Evolutionary conservation across 2,113 vertebrate genomes (phyloP), one percentile per base, ranked within the genome.

Genomic region (Oceanodroma tethys): DNA sequence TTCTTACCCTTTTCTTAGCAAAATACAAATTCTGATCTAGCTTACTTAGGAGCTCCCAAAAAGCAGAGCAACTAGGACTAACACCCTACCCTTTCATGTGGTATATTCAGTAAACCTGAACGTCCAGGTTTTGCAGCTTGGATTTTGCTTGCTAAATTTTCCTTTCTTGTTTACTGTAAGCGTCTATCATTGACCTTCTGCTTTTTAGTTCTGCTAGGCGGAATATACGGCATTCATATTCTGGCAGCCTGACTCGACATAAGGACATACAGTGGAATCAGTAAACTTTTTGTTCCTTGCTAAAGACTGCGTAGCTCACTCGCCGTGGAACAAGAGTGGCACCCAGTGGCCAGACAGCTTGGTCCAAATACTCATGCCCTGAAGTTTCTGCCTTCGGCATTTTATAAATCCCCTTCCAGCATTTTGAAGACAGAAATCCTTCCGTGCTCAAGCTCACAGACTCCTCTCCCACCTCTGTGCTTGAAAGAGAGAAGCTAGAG

Each of bases 301-400:
- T 34, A 29, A 79, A 55, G 38, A 60, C 36, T 10, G 3, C n/a
- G 86, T 59, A 20, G 36, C 43, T 86, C 70, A 47, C 63, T 73
- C 74, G 50, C 52, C 32, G 2, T 94, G 96, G 97, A 98, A 97
- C 97, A 97, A 98, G 90, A 97, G 93, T 96, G 93, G 93, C 98
- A 98, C 95, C 98, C 90, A 98, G 98, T 96, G 98, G 98, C 66
- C 82, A 94, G 2, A 16, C 2, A 47, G 78, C 23, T 82, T 16
- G 23, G 14, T 53, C 11, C 14, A 26, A 30, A 30, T 13, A 36
- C 12, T 60, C 50, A 34, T 1, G 5, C 16, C 30, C 43, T 12
- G 12, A 48, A 68, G 12, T n/a, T 90, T 88, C 62, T 55, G 58
- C 22, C 36, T 74, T 59, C 16, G 21, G 16, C 27, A 38, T 71